Evolutionary conservation across 2,113 vertebrate species (phyloP).

Genomic region (Anthoscopus minutus): DNA sequence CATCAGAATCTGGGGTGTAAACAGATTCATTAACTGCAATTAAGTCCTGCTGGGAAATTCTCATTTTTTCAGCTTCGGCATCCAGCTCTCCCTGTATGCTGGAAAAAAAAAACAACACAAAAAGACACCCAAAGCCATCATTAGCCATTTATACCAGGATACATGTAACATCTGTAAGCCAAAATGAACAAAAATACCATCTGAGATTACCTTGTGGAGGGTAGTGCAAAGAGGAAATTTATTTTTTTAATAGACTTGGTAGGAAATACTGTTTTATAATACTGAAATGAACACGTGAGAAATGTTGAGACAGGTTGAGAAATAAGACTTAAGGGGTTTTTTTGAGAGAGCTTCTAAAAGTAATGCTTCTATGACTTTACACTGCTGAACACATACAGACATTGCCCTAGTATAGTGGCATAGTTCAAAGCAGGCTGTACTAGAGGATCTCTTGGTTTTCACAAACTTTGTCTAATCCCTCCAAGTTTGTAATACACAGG

Average conservation of each 20-base stretch:
- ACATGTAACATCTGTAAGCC: background rate
- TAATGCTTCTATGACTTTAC: background rate
- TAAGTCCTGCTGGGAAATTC: constrained; percentile 83
- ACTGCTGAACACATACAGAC: background rate
- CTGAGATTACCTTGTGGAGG: background rate
- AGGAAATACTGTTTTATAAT: background rate
- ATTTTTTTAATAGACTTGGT: background rate
- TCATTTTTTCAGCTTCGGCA: constrained; percentile 86
- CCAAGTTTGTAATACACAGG: background rate
- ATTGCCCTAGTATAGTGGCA: background rate
- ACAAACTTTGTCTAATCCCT: background rate
- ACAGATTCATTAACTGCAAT: constrained; percentile 84
- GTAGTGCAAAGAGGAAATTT: background rate
- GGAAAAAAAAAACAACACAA: background rate
- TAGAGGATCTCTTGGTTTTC: background rate
- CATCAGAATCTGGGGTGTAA: constrained; percentile 89
- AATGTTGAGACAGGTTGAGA: background rate
- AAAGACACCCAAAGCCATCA: background rate
- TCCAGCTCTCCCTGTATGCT: constrained; percentile 92
- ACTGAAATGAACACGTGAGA: background rate
- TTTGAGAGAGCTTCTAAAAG: background rate
- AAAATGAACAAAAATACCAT: background rate
- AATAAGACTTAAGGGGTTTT: background rate
- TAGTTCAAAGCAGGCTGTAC: background rate
- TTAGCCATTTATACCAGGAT: background rate